Evolutionary conservation across 2,888 invertebrate species (phyloP).

Genomic region (Lasioglossum zephyrum): DNA sequence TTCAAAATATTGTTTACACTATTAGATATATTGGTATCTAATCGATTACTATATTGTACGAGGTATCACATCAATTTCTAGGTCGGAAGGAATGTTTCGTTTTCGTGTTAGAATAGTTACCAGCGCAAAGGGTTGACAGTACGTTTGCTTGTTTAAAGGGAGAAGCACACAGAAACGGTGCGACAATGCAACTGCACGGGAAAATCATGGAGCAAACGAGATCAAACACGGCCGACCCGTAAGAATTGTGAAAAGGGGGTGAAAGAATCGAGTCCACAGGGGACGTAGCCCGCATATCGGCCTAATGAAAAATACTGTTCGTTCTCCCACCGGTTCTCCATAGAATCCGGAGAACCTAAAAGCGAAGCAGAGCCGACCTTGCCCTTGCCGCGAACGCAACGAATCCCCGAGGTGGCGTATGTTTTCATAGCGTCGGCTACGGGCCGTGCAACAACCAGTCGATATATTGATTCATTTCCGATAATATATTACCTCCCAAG

Average conservation of each 20-base stretch:
- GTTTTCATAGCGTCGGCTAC: constrained; percentile 50
- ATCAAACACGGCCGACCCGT: not conserved
- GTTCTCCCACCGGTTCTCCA: not conserved
- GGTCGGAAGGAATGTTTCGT: too few relatives aligned
- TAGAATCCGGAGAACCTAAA: constrained; percentile 15
- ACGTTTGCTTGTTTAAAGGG: too few relatives aligned
- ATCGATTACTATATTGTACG: too few relatives aligned
- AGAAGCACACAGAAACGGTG: not conserved
- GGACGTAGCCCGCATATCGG: not conserved
- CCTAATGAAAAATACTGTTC: not conserved
- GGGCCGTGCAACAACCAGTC: constrained; percentile 62
- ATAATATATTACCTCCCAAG: constrained; percentile 67
- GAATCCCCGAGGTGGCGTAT: constrained; percentile 59
- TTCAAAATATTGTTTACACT: too few relatives aligned
- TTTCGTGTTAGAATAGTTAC: too few relatives aligned
- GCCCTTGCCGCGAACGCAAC: constrained; percentile 60
- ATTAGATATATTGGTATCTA: too few relatives aligned
- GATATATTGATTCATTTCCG: constrained; percentile 72
- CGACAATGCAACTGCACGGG: not conserved
- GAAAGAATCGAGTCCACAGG: not conserved
- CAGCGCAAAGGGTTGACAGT: too few relatives aligned
- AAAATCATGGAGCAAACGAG: not conserved
- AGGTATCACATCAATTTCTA: too few relatives aligned
- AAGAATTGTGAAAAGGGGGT: not conserved
- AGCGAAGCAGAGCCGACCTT: constrained; percentile 57